phyloP scores from a whole-genome alignment of 2,113 vertebrate genomes.

The Python bivittatus region DNA sequence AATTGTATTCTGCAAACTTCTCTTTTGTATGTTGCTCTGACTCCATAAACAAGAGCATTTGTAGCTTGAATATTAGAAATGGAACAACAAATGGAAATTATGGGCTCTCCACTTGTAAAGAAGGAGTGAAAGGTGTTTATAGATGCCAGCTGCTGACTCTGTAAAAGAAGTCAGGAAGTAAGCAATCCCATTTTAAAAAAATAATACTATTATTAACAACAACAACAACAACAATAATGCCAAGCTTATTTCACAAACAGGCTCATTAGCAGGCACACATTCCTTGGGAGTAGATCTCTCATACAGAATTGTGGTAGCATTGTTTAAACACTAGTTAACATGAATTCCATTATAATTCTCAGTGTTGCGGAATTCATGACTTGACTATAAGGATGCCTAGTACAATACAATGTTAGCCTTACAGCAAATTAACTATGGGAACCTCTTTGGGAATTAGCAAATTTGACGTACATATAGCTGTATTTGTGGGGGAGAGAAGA shows the following conservation, averaged over 20 bases:
- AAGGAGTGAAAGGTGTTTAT: neutral
- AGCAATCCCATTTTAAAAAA: constrained; percentile 52
- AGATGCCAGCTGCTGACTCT: constrained; percentile 19
- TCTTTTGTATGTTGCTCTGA: neutral
- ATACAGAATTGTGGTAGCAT: constrained; percentile 30
- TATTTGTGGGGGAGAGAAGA: neutral
- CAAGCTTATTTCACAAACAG: constrained; percentile 57
- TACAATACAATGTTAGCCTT: constrained; percentile 38
- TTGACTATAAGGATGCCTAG: constrained; percentile 41
- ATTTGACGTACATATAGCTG: neutral
- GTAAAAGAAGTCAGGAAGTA: constrained; percentile 36
- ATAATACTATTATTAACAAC: too few species aligned
- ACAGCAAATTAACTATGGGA: constrained; percentile 28
- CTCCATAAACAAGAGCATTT: neutral
- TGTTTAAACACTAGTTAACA: constrained; percentile 43
- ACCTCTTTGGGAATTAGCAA: constrained; percentile 6
- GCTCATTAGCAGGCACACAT: constrained; percentile 41
- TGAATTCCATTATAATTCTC: constrained; percentile 49
- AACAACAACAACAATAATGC: too few species aligned
- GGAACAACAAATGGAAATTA: neutral
- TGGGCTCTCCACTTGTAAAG: neutral
- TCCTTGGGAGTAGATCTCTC: constrained; percentile 36
- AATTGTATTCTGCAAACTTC: neutral
- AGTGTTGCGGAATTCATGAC: constrained; percentile 47
- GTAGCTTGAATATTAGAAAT: neutral